A percentile compares a stretch with the other conserved stretches of the same genome.
phyloP scores from a whole-genome alignment of 2,888 invertebrate species.

The Troides helena region DNA sequence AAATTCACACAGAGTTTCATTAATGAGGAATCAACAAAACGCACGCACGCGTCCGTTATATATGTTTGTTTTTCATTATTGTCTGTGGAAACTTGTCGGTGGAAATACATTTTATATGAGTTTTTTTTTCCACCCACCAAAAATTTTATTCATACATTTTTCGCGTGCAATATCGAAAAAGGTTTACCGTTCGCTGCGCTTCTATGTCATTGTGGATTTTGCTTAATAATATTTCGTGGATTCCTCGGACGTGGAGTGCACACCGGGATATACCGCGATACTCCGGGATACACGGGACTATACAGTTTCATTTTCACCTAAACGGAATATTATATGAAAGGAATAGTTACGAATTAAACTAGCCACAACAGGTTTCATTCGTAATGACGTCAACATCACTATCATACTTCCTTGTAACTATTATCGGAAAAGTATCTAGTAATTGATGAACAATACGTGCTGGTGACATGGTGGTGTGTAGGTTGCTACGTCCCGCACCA shows the following conservation, averaged over 20 bases:
- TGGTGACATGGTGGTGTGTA: no score
- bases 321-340: no score
- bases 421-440: no score
- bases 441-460: no score
- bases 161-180: slow-evolving; percentile 14
- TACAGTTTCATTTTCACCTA: no score
- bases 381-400: no score
- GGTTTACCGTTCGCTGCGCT: slow-evolving; percentile 8
- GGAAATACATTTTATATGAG: neutral
- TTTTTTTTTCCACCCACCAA: neutral
- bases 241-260: neutral
- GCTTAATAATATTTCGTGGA: slow-evolving; percentile 5
- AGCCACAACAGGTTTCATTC: no score
- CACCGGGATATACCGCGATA: no score
- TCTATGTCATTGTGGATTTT: slow-evolving; percentile 19
- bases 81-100: neutral
- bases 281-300: no score
- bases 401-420: no score
- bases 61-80: slow-evolving; percentile 9
- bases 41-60: neutral
- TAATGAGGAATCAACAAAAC: slow-evolving; percentile 1
- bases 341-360: no score
- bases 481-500: no score
- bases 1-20: neutral
- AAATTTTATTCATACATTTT: neutral